phyloP scores from a whole-genome alignment of 2,113 vertebrate species.

The Dendropsophus ebraccatus region DNA sequence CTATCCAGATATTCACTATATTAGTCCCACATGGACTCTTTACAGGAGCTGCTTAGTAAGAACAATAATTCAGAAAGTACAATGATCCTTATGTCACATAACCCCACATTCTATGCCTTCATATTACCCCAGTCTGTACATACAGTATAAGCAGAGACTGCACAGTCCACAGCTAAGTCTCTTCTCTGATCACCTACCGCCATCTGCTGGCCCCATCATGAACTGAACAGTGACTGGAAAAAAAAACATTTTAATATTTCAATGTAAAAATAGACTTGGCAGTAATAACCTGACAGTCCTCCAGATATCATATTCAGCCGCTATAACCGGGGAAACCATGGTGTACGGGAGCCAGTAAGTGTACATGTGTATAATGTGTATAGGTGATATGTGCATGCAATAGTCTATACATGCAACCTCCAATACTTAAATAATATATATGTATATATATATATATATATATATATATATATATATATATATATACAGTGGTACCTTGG shows the following conservation, averaged over 20 bases:
- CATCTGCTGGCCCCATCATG: constrained; percentile 73
- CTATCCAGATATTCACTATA: no score
- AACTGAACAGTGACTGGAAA: constrained; percentile 52
- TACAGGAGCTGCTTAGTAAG: no score
- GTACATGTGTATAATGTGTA: no score
- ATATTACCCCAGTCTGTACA: not conserved
- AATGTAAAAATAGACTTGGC: not conserved
- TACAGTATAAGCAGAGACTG: not conserved
- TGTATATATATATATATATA: no score
- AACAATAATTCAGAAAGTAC: not conserved
- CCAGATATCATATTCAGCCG: not conserved
- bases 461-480: no score
- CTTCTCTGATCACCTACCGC: constrained; percentile 76
- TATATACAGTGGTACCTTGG: no score
- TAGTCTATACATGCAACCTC: no score
- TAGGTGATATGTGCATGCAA: no score
- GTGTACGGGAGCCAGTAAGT: not conserved
- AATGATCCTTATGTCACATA: not conserved
- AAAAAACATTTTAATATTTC: not conserved
- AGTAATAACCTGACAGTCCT: not conserved
- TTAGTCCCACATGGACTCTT: no score
- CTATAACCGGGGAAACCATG: not conserved
- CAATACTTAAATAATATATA: no score
- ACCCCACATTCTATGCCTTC: not conserved
- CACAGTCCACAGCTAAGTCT: not conserved